Conservation (phyloP, 2,113 vertebrate genomes). For the Marmota monax region DNA sequence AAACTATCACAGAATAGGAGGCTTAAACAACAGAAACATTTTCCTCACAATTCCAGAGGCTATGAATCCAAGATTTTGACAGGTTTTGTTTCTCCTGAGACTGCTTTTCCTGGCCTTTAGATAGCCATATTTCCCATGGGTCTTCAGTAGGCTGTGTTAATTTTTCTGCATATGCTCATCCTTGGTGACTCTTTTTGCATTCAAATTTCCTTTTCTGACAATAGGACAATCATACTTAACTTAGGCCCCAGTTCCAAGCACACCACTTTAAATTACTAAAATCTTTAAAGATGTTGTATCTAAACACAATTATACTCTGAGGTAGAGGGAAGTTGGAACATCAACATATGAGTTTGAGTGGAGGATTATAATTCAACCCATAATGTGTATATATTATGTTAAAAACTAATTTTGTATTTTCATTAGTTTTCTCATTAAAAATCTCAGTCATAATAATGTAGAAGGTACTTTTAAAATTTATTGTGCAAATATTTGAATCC, state of each 20-base stretch:
- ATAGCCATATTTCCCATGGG: background rate
- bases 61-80: too few species aligned
- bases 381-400: background rate
- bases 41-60: background rate
- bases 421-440: background rate
- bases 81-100: background rate
- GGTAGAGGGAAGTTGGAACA: too few species aligned
- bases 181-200: too few species aligned
- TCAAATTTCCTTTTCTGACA: background rate
- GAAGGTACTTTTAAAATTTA: background rate
- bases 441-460: background rate
- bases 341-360: too few species aligned
- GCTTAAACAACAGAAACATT: background rate
- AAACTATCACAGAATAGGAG: background rate
- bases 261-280: background rate
- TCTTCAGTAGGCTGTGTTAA: background rate
- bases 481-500: background rate
- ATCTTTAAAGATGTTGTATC: background rate
- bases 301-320: too few species aligned
- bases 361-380: background rate
- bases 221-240: background rate
- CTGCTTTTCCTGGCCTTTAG: background rate
- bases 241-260: accelerated
- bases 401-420: background rate
- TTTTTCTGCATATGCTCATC: background rate